Conservation (phyloP, 2,113 vertebrate species). For the Periophthalmodon schlosseri region DNA sequence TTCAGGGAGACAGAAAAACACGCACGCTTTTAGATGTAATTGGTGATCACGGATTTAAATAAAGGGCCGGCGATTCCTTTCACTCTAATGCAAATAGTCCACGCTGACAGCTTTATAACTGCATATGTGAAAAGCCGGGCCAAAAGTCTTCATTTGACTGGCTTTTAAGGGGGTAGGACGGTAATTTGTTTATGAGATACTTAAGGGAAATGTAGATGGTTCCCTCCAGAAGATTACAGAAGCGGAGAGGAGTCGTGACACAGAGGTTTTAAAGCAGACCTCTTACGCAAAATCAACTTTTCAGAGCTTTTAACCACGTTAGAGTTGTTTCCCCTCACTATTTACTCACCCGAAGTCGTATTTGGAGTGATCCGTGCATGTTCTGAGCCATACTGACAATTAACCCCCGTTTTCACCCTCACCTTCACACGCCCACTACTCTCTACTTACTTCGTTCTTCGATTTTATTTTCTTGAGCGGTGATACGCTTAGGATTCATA, state of each 20-base stretch:
- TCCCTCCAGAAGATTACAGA: not conserved
- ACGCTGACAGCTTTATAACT: conserved; percentile 31
- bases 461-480: no score
- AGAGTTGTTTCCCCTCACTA: no score
- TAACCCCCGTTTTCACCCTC: no score
- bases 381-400: no score
- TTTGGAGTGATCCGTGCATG: no score
- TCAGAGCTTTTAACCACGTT: no score
- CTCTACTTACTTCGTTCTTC: no score
- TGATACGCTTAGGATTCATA: no score
- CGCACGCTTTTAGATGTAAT: conserved; percentile 21
- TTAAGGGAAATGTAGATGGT: not conserved
- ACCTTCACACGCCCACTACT: no score
- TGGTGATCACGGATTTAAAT: conserved; percentile 22
- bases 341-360: no score
- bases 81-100: conserved; percentile 15
- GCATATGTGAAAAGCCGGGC: conserved; percentile 6
- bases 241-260: not conserved
- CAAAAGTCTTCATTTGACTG: conserved; percentile 9
- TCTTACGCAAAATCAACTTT: no score
- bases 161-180: not conserved
- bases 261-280: no score
- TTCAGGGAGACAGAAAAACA: conserved; percentile 3
- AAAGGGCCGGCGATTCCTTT: conserved; percentile 13
- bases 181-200: not conserved